Evolutionary conservation across 37 sponge, comb jelly and placozoan genomes (phyloP).

Genomic region (Chondrilla cf. caribensis): DNA sequence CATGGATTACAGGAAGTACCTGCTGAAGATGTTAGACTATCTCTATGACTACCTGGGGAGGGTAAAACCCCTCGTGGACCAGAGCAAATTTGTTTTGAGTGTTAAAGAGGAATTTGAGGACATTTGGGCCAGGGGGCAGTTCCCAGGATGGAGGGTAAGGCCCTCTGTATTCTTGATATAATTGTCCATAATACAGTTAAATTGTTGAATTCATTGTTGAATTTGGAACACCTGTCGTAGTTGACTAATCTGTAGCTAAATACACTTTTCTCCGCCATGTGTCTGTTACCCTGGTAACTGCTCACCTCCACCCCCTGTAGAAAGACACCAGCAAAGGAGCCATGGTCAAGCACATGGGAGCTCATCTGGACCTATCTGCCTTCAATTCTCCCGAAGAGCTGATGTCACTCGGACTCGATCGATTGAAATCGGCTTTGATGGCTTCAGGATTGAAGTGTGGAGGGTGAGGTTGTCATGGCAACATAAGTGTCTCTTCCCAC

Average conservation of each 20-base stretch:
- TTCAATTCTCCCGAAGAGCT: constrained; percentile 94
- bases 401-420: constrained; percentile 91
- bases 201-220: no score
- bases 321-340: constrained; percentile 91
- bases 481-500: no score
- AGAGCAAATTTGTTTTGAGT: constrained; percentile 27
- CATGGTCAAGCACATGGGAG: constrained; percentile 85
- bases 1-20: constrained; percentile 78
- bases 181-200: no score
- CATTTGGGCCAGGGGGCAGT: constrained; percentile 77
- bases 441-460: constrained; percentile 97
- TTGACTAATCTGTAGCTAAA: no score
- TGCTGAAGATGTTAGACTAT: constrained; percentile 71
- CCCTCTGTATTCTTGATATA: no score
- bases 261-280: no score
- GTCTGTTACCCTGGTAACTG: no score
- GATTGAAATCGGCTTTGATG: constrained; percentile 92
- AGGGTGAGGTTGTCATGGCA: constrained; percentile 65
- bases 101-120: constrained; percentile 72
- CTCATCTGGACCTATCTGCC: constrained; percentile 88
- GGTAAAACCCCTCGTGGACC: constrained; percentile 76
- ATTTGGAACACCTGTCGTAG: no score
- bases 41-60: constrained; percentile 61
- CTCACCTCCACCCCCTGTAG: no score
- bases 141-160: constrained; percentile 95